Conservation (phyloP, 2,797 vertebrate species). For the Clarias pachynema region DNA sequence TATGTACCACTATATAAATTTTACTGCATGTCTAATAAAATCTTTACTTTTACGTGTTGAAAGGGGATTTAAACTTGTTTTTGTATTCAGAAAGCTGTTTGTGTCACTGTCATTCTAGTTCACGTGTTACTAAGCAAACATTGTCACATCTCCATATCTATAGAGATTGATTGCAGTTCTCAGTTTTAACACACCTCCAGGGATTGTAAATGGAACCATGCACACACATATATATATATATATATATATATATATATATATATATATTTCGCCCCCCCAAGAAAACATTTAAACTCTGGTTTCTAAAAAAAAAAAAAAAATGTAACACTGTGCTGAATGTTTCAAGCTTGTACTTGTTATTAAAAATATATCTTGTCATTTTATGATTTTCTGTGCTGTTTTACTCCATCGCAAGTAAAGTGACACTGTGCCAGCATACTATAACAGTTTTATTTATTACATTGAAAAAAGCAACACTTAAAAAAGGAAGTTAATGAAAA, state of each 20-base stretch:
- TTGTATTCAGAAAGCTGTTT: not conserved
- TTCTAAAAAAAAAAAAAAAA: not conserved
- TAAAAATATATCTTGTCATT: not conserved
- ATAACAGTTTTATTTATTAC: slow-evolving; percentile 37
- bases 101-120: not conserved
- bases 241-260: too few relatives aligned
- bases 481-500: slow-evolving; percentile 44
- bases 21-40: not conserved
- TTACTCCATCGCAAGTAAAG: not conserved
- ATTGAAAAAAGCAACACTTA: slow-evolving; percentile 35
- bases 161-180: not conserved
- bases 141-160: not conserved
- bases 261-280: too few relatives aligned
- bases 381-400: not conserved
- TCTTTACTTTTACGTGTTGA: not conserved
- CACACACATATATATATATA: too few relatives aligned
- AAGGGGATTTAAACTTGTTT: not conserved
- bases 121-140: not conserved
- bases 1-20: too few relatives aligned
- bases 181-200: not conserved
- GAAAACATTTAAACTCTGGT: not conserved
- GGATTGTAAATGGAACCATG: not conserved
- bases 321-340: not conserved
- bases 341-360: not conserved
- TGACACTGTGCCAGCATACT: not conserved